Conservation (phyloP, 2,113 vertebrate species). For the Mesembrinibis cayennensis region DNA sequence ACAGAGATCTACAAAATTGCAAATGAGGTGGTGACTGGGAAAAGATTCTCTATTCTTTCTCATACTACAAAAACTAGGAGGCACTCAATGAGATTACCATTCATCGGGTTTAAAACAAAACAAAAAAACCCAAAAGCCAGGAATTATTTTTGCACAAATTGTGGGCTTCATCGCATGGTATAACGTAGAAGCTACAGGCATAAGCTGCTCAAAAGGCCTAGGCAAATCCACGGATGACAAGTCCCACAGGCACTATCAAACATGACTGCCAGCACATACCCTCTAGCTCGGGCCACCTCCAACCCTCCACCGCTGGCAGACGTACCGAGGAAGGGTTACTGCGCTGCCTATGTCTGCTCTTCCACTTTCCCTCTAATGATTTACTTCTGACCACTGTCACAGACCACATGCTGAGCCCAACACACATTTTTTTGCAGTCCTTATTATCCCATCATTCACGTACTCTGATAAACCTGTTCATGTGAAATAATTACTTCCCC, state of each 20-base stretch:
- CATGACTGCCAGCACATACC: neutral
- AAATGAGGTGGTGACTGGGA: neutral
- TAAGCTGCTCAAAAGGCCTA: neutral
- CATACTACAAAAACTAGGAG: neutral
- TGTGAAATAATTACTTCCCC: neutral
- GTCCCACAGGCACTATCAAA: neutral
- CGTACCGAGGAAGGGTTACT: accelerated
- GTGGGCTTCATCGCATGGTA: neutral
- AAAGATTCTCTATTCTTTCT: neutral
- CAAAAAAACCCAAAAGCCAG: neutral
- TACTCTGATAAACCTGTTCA: neutral
- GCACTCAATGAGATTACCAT: neutral
- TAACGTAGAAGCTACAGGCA: neutral
- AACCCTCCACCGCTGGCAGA: accelerated
- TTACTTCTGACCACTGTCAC: neutral
- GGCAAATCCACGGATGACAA: neutral
- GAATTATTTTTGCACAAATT: neutral
- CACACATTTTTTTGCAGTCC: neutral
- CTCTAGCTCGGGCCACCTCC: neutral
- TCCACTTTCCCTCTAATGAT: neutral
- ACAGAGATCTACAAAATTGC: neutral
- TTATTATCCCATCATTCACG: neutral
- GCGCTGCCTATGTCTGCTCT: neutral
- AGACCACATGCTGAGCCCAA: neutral
- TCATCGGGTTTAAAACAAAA: neutral